Conservation (phyloP, 2,113 vertebrate genomes). For the Chloropsis hardwickii region DNA sequence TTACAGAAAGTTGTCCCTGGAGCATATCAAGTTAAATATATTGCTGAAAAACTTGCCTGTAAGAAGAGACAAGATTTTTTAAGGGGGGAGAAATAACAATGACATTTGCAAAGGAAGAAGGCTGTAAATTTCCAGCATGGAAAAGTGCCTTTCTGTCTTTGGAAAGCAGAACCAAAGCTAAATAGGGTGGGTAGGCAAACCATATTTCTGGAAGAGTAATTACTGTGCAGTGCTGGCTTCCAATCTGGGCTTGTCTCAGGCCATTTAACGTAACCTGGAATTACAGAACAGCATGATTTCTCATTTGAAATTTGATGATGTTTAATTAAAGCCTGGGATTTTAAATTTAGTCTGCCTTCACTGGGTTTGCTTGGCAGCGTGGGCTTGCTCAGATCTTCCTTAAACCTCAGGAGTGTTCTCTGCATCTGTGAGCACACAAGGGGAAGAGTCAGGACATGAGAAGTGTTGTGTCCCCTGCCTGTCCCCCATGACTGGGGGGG, state of each 20-base stretch:
- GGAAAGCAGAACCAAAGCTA: conserved; percentile 38
- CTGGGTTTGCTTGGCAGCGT: conserved; percentile 20
- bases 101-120: conserved; percentile 44
- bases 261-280: conserved; percentile 58
- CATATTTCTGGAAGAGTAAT: conserved; percentile 65
- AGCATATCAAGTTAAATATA: neutral
- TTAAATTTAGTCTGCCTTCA: conserved; percentile 58
- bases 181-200: conserved; percentile 47
- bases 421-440: neutral
- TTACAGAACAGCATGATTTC: conserved; percentile 64
- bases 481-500: neutral
- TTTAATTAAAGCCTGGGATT: conserved; percentile 57
- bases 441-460: neutral
- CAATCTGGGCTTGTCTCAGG: conserved; percentile 60
- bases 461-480: neutral
- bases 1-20: neutral
- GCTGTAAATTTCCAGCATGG: conserved; percentile 59
- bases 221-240: conserved; percentile 38
- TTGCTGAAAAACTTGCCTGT: neutral
- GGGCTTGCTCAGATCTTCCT: conserved; percentile 11
- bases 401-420: conserved; percentile 28
- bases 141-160: conserved; percentile 49
- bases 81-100: conserved; percentile 33
- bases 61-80: neutral
- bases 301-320: conserved; percentile 53